Evolutionary conservation across 2,888 invertebrate species (phyloP).

Genomic region (Coleophora flavipennella): DNA sequence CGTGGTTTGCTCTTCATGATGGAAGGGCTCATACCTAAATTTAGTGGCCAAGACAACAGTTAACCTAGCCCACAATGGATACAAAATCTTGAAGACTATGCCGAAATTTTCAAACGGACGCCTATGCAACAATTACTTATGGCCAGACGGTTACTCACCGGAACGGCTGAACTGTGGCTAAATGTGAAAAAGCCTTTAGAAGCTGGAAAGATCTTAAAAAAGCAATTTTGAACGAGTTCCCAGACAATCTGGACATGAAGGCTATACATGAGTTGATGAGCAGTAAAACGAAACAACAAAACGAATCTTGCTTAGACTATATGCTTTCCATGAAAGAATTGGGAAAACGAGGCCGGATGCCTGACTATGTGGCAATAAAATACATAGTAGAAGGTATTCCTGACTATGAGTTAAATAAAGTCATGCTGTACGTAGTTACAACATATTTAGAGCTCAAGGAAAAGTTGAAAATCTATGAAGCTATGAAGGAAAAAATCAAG

Average conservation of each 20-base stretch:
- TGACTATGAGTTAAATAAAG: constrained; percentile 16
- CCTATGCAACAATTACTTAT: constrained; percentile 15
- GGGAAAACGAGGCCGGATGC: constrained; percentile 16
- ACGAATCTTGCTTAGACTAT: constrained; percentile 14
- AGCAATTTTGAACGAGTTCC: constrained; percentile 14
- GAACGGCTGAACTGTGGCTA: constrained; percentile 17
- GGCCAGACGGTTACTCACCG: constrained; percentile 12
- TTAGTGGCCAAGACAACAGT: constrained; percentile 2
- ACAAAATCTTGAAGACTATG: constrained; percentile 17
- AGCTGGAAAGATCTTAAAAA: constrained; percentile 14
- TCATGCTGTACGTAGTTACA: constrained; percentile 14
- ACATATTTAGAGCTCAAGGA: constrained; percentile 12
- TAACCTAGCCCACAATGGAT: constrained; percentile 10
- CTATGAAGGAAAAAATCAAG: constrained; percentile 2
- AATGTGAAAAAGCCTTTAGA: constrained; percentile 12
- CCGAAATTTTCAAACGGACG: constrained; percentile 16
- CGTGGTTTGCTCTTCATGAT: no score
- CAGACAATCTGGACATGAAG: constrained; percentile 12
- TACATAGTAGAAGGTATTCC: constrained; percentile 19
- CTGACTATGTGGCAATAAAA: constrained; percentile 18
- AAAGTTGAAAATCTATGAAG: constrained; percentile 13
- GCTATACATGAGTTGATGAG: constrained; percentile 18
- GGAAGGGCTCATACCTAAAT: constrained; percentile 1
- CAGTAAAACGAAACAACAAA: constrained; percentile 8
- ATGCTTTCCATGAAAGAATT: constrained; percentile 20